Evolutionary conservation across 2,888 invertebrate genomes (phyloP), one percentile per base, ranked within the genome.

Genomic region (Agriopis leucophaearia): DNA sequence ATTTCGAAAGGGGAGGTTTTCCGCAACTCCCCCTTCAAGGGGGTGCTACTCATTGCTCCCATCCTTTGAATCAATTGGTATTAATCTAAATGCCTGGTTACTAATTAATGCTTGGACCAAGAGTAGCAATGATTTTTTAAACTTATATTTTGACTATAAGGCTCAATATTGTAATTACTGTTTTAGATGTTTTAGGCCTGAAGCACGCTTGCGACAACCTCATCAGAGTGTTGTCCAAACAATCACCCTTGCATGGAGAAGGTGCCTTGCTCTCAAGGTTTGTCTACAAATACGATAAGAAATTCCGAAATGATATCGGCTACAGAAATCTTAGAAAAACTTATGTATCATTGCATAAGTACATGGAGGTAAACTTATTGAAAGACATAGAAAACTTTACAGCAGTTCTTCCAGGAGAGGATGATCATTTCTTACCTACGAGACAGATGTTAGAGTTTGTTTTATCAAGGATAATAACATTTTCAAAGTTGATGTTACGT

Each of bases 371-470:
- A 16, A 87, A 92, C 61, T 74, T 95, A 5, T 76, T 91, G 38
- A 94, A 91, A 74, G 94, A 94, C 72, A 68, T 92, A 51, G 83
- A 91, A 67, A 82, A 78, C 65, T 94, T 94, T 76, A 47, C 66
- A 16, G 77, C 82, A 16, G 75, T 83, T 8, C 72, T 94, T 45
- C 92, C 92, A 9, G 81, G 81, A 50, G 78, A 82, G 38, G 84
- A 85, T 40, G 83, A 85, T 45, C 74, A 84, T 18, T 89, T 88
- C 77, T 84, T 95, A 56, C 95, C 95, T n/a, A 94, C 95, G 5
- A 88, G 86, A 70, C 95, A 96, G 83, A 95, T 95, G 94, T 75
- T 95, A 12, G 88, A 95, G 77, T 95, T 94, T 86, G 74, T 95
- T 18, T 81, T 96, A 55, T 80, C 95, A 1, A 90, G 93, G 77